phyloP scores from a whole-genome alignment of 2,113 vertebrate species.

The Colius striatus region DNA sequence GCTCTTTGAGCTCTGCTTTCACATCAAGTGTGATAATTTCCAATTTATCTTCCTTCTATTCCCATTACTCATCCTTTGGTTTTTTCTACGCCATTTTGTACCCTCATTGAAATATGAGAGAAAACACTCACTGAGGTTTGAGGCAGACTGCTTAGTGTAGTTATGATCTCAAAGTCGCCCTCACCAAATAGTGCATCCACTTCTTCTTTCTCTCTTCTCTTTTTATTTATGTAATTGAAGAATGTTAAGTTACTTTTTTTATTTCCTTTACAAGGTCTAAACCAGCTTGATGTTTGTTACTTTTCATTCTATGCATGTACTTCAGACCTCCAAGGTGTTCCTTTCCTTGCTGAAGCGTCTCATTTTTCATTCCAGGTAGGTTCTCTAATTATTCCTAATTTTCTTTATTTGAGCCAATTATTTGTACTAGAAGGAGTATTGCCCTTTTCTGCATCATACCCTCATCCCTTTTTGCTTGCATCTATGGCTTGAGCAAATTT shows the following conservation, averaged over 20 bases:
- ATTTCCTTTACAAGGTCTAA: conserved; percentile 18
- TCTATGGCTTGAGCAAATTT: not conserved
- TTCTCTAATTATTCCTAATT: not conserved
- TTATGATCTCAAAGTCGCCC: not conserved
- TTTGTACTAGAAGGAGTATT: not conserved
- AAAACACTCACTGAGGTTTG: not conserved
- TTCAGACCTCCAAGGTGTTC: not conserved
- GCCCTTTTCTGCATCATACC: not conserved
- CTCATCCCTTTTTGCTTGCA: not conserved
- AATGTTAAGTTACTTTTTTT: not conserved
- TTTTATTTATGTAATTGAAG: conserved; percentile 10
- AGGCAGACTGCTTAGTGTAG: not conserved
- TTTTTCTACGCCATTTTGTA: not conserved
- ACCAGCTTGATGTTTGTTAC: not conserved
- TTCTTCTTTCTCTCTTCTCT: conserved; percentile 52
- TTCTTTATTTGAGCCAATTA: not conserved
- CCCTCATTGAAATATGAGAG: not conserved
- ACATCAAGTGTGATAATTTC: not conserved
- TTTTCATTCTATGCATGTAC: not conserved
- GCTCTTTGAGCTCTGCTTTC: not conserved
- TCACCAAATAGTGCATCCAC: not conserved
- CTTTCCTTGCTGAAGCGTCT: not conserved
- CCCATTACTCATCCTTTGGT: not conserved
- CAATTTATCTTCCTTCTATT: not conserved
- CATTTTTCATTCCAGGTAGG: not conserved